Evolutionary conservation across 2,797 vertebrate species (phyloP), one percentile per base, ranked within the genome.

Genomic region (Tenualosa thibaudeaui): DNA sequence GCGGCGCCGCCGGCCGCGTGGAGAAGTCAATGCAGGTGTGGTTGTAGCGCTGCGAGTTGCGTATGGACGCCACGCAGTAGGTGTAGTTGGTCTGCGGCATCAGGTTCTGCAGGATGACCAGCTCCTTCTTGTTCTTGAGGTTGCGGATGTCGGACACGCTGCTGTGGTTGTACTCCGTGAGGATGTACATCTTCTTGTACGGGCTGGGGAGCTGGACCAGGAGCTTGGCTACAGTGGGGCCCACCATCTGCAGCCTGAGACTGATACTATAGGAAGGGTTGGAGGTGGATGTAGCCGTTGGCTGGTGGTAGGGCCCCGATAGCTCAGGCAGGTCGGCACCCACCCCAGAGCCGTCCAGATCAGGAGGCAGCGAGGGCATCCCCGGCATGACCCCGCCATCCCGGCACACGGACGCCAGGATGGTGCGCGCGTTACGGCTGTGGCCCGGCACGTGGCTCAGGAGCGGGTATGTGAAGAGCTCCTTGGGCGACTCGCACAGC

Each of bases 151-250:
- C 98, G 2, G 98, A 98, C 86, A 98, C 97, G 0, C 94, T 97
- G 85, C 96, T 98, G 83, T 98, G 94, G 91, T 99, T 99, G 93
- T 99, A 98, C 49, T 99, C 97, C 1, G 98, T 97, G 82, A 99
- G 93, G 68, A 99, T 96, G 15, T 99, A 99, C 98, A 99, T 98
- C 94, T 99, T 99, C 92, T 97, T 98, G 93, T 95, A 99, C 82
- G 98, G 98, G 71, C 94, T 96, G 1, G 98, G 98, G 83, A 99
- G 99, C 87, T 97, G 97, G 86, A 99, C 98, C 89, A 98, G 93
- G 75, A 99, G 91, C 5, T 97, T 97, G 82, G 98, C 98, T 0
- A 97, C 95, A 54, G 96, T 97, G 89, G 98, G 95, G 24, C 97
- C 95, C 65, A 99, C 97, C 0, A 96, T 96, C 51, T 98, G 96